A percentile compares a stretch with the other conserved stretches of the same genome.
Conservation (phyloP, 2,797 vertebrate species). For the Sebastolobus altivelis region DNA sequence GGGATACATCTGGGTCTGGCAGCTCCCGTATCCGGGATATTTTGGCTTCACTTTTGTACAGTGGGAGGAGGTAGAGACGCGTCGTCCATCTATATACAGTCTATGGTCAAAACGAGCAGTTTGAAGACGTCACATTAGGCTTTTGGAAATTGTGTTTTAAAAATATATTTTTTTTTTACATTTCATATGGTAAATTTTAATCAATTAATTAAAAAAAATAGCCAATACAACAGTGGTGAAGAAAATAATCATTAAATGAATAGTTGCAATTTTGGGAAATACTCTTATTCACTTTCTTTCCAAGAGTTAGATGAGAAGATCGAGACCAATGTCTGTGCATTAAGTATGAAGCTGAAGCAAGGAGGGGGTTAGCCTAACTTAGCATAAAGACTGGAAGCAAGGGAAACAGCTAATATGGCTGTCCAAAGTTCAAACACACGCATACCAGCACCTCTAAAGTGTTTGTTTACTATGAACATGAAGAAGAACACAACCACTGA, state of each 20-base stretch:
- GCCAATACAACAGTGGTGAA: not conserved
- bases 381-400: not conserved
- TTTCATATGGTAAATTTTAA: rapidly evolving
- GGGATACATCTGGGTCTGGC: too few species aligned
- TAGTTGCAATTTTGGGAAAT: not conserved
- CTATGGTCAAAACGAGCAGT: not conserved
- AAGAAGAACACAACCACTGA: not conserved
- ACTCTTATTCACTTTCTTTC: not conserved
- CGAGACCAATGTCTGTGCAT: not conserved
- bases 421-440: not conserved
- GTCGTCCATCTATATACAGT: too few species aligned
- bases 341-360: not conserved
- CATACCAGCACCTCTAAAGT: not conserved
- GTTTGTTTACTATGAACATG: too few species aligned
- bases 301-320: not conserved
- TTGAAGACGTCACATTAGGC: not conserved
- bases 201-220: not conserved
- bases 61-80: too few species aligned
- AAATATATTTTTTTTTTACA: not conserved
- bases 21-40: too few species aligned
- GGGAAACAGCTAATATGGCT: too few species aligned
- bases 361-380: not conserved
- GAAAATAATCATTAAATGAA: not conserved
- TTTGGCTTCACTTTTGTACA: too few species aligned
- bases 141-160: not conserved